Evolutionary conservation across 2,888 invertebrate genomes (phyloP), one percentile per base, ranked within the genome.

Genomic region (Lutraria lutraria): DNA sequence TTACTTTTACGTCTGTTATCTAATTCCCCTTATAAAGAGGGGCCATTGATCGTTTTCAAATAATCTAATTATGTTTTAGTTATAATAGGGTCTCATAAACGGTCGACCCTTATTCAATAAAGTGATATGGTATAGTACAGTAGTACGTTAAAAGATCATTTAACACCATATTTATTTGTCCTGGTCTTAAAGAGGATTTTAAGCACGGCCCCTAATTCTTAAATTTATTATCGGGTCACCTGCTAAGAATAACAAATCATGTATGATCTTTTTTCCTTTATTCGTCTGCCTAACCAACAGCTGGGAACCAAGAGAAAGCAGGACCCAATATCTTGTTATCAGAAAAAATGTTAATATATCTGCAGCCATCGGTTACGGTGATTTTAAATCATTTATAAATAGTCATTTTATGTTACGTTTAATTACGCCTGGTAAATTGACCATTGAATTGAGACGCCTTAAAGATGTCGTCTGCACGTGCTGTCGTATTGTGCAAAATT

Each of bases 211-310:
- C 76, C 76, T 76, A 31, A 76, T 76, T 34, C 34, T 31, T 76
- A 76, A 68, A 76, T 76, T 76, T 76, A 76, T 31, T 31, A 76
- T 76, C 76, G 34, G 34, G 76, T 76, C 83, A 83, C 34, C 83
- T 83, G 83, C 83, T 56, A 53, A 25, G 63, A 63, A 63, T 83
- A 83, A 83, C 83, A 34, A 56, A n/a, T n/a, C n/a, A n/a, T n/a
- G n/a, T 83, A 63, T 63, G 31, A 60, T 83, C 63, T 56, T 83
- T 43, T 81, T 34, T 15, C 76, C 34, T 3, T 76, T 34, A 34
- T 34, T 16, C 76, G 29, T 76, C 76, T 76, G 76, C 31, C 31
- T 8, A 34, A 76, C 29, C 54, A 83, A 83, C 83, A 83, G 63
- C 83, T 83, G 83, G 83, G 16, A 34, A 52, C 3, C 53, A 72